Conservation (phyloP, 1,140 invertebrate genomes). For the Trigoniulus corallinus region DNA sequence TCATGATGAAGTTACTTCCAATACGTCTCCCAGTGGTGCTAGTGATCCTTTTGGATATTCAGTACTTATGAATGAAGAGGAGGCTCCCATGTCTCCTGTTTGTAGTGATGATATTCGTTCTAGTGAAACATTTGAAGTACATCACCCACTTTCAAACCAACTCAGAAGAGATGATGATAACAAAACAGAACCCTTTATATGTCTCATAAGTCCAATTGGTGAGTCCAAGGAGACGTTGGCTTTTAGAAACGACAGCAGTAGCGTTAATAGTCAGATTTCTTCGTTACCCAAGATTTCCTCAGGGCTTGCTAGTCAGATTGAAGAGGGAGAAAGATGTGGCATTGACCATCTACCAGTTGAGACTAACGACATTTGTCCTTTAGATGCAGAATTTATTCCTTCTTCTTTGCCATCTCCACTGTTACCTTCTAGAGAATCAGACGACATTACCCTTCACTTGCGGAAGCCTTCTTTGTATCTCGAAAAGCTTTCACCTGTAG, state of each 20-base stretch:
- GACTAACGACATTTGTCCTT: neutral
- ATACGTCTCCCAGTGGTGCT: neutral
- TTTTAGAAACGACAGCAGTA: neutral
- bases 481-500: conserved; percentile 16
- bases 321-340: neutral
- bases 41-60: neutral
- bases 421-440: neutral
- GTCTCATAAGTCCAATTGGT: too few species aligned
- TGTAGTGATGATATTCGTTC: too few species aligned
- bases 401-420: neutral
- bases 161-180: neutral
- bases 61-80: neutral
- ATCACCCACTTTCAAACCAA: neutral
- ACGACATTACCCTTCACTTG: neutral
- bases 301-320: neutral
- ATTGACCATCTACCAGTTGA: neutral
- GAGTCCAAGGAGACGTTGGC: neutral
- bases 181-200: too few species aligned
- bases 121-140: too few species aligned
- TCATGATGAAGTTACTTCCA: neutral
- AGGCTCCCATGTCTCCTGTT: too few species aligned
- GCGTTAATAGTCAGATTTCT: neutral
- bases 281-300: neutral
- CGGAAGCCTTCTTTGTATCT: neutral
- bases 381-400: neutral